phyloP scores from a whole-genome alignment of 64 coral and sea anemone species.

The Montipora foliosa region DNA sequence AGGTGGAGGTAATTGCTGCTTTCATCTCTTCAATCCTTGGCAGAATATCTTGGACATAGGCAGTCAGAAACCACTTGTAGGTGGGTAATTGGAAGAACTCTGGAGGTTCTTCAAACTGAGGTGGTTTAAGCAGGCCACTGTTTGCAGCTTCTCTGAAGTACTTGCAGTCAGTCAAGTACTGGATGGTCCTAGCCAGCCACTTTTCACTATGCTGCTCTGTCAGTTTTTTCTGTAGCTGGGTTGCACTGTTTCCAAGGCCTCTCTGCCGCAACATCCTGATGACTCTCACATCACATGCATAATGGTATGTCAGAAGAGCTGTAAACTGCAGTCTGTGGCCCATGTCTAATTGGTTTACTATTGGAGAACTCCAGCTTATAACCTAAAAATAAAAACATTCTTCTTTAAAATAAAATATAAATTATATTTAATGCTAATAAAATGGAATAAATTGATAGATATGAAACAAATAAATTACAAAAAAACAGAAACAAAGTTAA shows the following conservation, averaged over 20 bases:
- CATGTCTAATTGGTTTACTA: constrained; percentile 55
- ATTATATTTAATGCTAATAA: too few species aligned
- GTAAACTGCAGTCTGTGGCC: constrained; percentile 49
- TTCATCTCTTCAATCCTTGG: constrained; percentile 15
- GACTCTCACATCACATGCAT: constrained; percentile 36
- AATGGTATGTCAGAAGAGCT: constrained; percentile 1
- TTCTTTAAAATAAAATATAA: too few species aligned
- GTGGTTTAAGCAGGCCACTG: neutral
- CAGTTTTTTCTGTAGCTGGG: neutral
- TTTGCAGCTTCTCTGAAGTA: constrained; percentile 20
- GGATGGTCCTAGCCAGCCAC: neutral
- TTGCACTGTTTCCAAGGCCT: neutral
- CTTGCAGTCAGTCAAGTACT: constrained; percentile 60
- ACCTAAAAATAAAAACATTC: neutral
- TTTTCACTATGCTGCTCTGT: constrained; percentile 32
- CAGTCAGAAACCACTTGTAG: neutral
- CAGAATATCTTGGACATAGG: neutral
- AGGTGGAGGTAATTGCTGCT: constrained; percentile 24
- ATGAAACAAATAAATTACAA: too few species aligned
- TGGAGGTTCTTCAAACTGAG: too few species aligned
- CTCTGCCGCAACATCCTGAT: neutral
- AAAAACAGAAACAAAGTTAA: too few species aligned
- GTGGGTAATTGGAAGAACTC: too few species aligned
- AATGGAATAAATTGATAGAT: too few species aligned
- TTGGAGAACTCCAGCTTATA: constrained; percentile 52